Base-by-base conservation (phyloP, 1,140 invertebrate species). In the Drosophila funebris region DNA sequence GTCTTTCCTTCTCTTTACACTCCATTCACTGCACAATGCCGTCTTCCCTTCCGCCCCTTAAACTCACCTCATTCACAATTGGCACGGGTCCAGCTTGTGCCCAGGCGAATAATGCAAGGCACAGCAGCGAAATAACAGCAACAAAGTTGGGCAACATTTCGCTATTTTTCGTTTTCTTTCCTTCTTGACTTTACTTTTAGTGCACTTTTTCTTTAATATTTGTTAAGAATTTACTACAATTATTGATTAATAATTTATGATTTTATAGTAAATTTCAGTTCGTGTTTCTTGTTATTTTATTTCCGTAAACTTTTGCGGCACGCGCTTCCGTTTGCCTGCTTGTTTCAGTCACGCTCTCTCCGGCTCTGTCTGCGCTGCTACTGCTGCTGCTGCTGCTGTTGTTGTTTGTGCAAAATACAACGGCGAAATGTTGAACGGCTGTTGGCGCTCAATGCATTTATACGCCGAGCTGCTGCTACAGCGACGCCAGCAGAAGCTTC, bases 61-160 rank as follows among this genome's bases (percentile, higher is more conserved):
- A 41, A 71, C 90, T 91, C 76, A 91, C 90, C 90, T 90, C 90
- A 64, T 91, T 90, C 50, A 91, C 90, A 84, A 84, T 91, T 91
- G 90, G 90, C 90, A 91, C 82, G 20, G 90, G 90, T 78, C 90
- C 90, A 91, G 83, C 73, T 67, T 76, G 71, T 11, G 84, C 79
- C 76, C 76, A 83, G 58, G 79, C 84, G 43, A 89, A 69, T 44
- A 89, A 48, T 66, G 84, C 83, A 53, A 88, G 63, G 54, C 72
- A 79, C 41, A 88, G 41, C 58, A 88, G 37, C 60, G 76, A 73
- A 76, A 84, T 58, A 73, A 83, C 66, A 60, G 76, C 84, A 46
- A 89, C 37, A 77, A 73, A 88, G 84, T 88, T 83, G 64, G 84
- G 84, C 76, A 72, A 89, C 83, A 88, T 88, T 79, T 76, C 71